Conservation (phyloP, 2,888 invertebrate genomes). For the Bombylius major region DNA sequence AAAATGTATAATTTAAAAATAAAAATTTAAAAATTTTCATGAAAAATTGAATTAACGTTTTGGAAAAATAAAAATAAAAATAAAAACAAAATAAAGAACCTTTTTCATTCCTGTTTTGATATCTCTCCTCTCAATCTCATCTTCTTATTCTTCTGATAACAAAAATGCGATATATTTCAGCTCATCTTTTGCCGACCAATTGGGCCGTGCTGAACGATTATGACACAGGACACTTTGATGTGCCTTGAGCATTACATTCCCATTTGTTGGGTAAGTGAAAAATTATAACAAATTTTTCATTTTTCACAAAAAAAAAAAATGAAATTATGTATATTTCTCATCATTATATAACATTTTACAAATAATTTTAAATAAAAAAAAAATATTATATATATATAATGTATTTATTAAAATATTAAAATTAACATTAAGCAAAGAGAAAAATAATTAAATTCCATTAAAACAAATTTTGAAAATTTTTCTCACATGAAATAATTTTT, state of each 20-base stretch:
- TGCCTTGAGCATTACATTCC: background rate
- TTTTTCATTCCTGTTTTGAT: too few relatives aligned
- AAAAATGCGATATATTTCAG: background rate
- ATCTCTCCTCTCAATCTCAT: background rate
- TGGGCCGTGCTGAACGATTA: background rate
- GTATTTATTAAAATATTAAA: too few relatives aligned
- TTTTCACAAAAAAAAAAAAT: background rate
- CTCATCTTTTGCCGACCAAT: background rate
- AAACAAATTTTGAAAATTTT: too few relatives aligned
- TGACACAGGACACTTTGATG: background rate
- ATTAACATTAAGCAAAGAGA: too few relatives aligned
- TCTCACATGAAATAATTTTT: too few relatives aligned
- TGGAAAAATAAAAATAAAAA: too few relatives aligned
- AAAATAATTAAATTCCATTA: too few relatives aligned
- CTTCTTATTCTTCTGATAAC: background rate
- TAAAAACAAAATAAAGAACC: too few relatives aligned
- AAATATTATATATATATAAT: background rate
- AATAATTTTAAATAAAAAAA: background rate
- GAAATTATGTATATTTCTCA: background rate
- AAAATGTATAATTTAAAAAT: too few relatives aligned
- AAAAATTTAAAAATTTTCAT: too few relatives aligned
- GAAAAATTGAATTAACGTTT: too few relatives aligned
- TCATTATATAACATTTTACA: too few relatives aligned
- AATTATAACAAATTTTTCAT: background rate
- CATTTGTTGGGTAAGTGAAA: background rate